A percentile compares a stretch with the other conserved stretches of the same genome.
Conservation (phyloP, 2,888 invertebrate species). For the Eilema depressum region DNA sequence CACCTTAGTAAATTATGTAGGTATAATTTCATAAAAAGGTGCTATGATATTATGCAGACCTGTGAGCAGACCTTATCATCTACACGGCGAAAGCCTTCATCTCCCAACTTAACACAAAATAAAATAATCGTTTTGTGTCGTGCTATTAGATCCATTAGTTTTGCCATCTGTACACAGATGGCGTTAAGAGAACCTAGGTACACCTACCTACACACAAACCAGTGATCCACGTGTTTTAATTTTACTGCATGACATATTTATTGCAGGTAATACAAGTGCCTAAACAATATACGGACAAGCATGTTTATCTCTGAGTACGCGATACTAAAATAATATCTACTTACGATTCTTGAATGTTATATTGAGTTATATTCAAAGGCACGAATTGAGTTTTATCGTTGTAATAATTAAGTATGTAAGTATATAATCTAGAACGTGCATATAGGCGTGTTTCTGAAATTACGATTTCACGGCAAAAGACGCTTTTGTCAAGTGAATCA, state of each 20-base stretch:
- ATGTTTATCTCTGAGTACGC: neutral
- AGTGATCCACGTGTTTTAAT: neutral
- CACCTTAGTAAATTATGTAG: too few species aligned
- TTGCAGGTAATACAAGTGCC: neutral
- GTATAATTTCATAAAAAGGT: too few species aligned
- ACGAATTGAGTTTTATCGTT: slow-evolving; percentile 16
- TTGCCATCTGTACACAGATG: neutral
- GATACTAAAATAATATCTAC: neutral
- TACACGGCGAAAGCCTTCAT: too few species aligned
- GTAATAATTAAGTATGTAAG: slow-evolving; percentile 4
- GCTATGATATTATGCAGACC: neutral
- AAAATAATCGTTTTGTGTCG: neutral
- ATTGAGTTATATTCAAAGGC: neutral
- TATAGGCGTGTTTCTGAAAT: slow-evolving; percentile 22
- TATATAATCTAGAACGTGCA: slow-evolving; percentile 23
- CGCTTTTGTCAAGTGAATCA: slow-evolving; percentile 13
- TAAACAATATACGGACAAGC: neutral
- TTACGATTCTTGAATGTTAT: neutral
- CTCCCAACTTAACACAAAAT: too few species aligned
- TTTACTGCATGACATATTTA: neutral
- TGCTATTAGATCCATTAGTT: neutral
- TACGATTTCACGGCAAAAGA: slow-evolving; percentile 25
- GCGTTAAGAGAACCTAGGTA: too few species aligned
- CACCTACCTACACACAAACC: neutral
- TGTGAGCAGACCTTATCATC: neutral